Base-by-base conservation (phyloP, 2,888 invertebrate species). In the Holacanthella duospinosa region DNA sequence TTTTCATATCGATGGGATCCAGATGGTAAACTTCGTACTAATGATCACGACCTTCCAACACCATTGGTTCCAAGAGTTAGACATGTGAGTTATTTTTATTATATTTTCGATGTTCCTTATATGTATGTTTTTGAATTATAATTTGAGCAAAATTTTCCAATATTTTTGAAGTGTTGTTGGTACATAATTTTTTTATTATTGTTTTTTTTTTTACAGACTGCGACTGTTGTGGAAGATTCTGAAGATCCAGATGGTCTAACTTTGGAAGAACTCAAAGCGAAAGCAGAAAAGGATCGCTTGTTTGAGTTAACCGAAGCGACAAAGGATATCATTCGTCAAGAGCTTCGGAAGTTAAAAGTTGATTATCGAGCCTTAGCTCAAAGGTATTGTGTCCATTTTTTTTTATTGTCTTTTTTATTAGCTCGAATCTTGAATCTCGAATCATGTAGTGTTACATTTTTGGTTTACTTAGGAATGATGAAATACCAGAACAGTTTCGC, bases 191-290 rank as follows among this genome's bases (percentile, higher is more conserved):
- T n/a, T n/a, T n/a, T n/a, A n/a, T n/a, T n/a, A n/a, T n/a, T n/a
- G n/a, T n/a, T n/a, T n/a, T n/a, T n/a, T n/a, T n/a, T n/a, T n/a
- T n/a, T n/a, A n/a, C n/a, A n/a, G n/a, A n/a, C n/a, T n/a, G n/a
- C n/a, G n/a, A n/a, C n/a, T n/a, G n/a, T n/a, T n/a, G 26, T 55
- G 1, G 61, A 62, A n/a, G 60, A 81, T 68, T 74, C 77, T 12
- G 77, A 79, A 48, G 77, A 78, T 60, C 66, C 70, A 3, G 74
- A 75, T 43, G n/a, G n/a, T n/a, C n/a, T n/a, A n/a, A n/a, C 78
- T 27, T 74, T 83, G n/a, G 89, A 90, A 75, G 82, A 89, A 75
- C 80, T 83, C 4, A 86, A 87, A n/a, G n/a, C n/a, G n/a, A n/a
- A n/a, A n/a, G 83, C 82, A 12, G 86, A 89, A 75, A 78, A 80